phyloP scores from a whole-genome alignment of 2,888 invertebrate genomes.

The Cheilosia vulpina region DNA sequence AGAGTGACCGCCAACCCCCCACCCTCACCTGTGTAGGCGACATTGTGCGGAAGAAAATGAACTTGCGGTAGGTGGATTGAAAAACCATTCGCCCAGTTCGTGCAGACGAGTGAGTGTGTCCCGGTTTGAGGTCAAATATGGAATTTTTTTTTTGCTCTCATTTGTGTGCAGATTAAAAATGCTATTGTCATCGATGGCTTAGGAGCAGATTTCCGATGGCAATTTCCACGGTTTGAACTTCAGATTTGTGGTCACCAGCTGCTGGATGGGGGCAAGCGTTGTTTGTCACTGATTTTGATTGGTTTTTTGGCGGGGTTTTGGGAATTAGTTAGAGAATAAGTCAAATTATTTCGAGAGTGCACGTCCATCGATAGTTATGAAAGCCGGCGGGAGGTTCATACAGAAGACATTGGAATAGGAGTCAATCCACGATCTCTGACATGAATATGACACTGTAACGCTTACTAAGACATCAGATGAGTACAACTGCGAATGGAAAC shows the following conservation, averaged over 20 bases:
- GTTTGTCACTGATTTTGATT: not conserved
- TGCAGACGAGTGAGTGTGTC: not conserved
- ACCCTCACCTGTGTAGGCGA: not conserved
- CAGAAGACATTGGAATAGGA: no score
- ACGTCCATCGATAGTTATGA: no score
- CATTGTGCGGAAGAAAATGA: constrained; percentile 22
- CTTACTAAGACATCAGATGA: no score
- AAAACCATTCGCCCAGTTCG: not conserved
- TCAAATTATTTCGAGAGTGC: no score
- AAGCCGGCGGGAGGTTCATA: no score
- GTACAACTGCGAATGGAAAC: no score
- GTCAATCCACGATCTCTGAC: no score
- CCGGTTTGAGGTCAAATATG: constrained; percentile 12
- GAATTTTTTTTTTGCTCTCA: not conserved
- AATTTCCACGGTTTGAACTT: not conserved
- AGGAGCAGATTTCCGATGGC: constrained; percentile 1
- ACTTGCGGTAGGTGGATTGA: constrained; percentile 13
- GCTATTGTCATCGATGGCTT: not conserved
- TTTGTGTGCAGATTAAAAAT: constrained; percentile 1
- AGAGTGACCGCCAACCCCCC: no score
- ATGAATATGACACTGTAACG: no score
- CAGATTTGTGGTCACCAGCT: not conserved
- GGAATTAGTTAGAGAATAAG: not conserved
- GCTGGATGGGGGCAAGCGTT: not conserved
- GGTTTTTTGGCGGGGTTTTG: not conserved